Evolutionary conservation across 2,113 vertebrate genomes (phyloP).

Genomic region (Tetrax tetrax): DNA sequence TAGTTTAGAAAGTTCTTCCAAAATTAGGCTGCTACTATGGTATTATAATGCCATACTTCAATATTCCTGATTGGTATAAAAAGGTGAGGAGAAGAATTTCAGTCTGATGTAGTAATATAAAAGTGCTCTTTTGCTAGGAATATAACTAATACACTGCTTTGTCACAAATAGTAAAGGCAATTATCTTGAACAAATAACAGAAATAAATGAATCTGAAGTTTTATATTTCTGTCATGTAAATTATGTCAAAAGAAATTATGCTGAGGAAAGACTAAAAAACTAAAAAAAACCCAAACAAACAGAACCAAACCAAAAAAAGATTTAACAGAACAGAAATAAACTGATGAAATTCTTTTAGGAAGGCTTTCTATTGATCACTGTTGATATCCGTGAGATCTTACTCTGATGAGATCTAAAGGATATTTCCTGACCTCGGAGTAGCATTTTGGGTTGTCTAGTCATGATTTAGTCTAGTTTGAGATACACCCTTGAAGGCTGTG

Average conservation of each 20-base stretch:
- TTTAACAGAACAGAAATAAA: neutral
- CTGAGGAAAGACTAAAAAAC: neutral
- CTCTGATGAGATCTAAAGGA: neutral
- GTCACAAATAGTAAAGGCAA: neutral
- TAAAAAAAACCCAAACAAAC: neutral
- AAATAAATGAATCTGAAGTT: neutral
- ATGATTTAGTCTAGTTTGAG: neutral
- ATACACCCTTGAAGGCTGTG: neutral
- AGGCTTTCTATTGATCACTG: neutral
- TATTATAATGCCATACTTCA: neutral
- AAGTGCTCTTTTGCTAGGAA: neutral
- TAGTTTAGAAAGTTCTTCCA: neutral
- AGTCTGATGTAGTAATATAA: neutral
- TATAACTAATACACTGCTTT: neutral
- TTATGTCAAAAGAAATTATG: neutral
- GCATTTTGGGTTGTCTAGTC: neutral
- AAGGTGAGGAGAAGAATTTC: neutral
- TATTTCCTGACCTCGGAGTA: neutral
- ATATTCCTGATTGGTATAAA: neutral
- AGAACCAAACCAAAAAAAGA: neutral
- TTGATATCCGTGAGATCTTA: neutral
- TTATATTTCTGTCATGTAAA: neutral
- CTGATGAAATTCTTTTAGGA: neutral
- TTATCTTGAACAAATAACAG: neutral
- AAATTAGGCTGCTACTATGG: neutral